Conservation (phyloP, 2,113 vertebrate genomes). For the Engystomops pustulosus region DNA sequence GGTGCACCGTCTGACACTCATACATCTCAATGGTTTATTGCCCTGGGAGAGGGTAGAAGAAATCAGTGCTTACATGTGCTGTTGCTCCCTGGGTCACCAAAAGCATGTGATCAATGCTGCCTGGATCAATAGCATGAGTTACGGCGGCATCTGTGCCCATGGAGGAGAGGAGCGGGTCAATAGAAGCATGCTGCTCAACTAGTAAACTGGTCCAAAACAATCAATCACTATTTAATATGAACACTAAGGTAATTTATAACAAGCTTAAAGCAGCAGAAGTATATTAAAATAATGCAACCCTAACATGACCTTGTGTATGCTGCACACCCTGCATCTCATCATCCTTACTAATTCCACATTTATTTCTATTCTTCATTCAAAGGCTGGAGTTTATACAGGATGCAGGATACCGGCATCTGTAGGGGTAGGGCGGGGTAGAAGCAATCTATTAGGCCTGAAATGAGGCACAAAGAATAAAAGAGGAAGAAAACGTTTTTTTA, state of each 20-base stretch:
- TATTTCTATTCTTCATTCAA: no score
- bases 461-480: no score
- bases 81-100: slow-evolving; percentile 65
- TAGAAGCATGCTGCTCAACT: slow-evolving; percentile 63
- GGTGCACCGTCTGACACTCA: slow-evolving; percentile 48
- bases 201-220: slow-evolving; percentile 58
- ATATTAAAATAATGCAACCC: slow-evolving; percentile 56
- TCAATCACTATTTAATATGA: slow-evolving; percentile 60
- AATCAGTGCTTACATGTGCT: slow-evolving; percentile 59
- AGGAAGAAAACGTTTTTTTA: no score
- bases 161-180: slow-evolving; percentile 71
- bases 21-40: slow-evolving; percentile 57
- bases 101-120: slow-evolving; percentile 73
- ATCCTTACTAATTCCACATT: neutral
- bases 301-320: slow-evolving; percentile 31
- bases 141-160: slow-evolving; percentile 75
- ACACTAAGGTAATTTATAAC: slow-evolving; percentile 54
- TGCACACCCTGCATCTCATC: neutral
- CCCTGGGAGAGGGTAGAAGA: slow-evolving; percentile 55
- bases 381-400: no score
- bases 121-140: slow-evolving; percentile 79
- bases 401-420: no score
- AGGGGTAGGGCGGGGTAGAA: no score
- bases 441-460: no score
- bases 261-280: slow-evolving; percentile 45